phyloP scores from a whole-genome alignment of 2,113 vertebrate species.

The Actinemys pallida region DNA sequence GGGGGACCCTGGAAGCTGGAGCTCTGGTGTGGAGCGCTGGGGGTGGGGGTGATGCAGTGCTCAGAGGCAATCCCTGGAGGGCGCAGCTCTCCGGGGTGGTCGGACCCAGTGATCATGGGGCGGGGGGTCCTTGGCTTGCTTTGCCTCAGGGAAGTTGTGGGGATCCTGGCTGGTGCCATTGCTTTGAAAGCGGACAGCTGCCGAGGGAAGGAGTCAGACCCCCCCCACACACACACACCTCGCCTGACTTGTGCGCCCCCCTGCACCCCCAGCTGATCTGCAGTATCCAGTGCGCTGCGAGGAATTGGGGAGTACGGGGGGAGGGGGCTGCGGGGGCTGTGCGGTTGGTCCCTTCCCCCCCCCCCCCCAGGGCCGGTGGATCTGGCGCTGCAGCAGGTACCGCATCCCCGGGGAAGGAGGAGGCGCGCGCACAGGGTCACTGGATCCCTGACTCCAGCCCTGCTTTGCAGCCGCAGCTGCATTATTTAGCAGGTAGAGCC shows the following conservation, averaged over 20 bases:
- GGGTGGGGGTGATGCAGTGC: not conserved
- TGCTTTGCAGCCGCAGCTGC: not conserved
- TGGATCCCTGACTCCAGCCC: not conserved
- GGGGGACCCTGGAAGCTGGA: not conserved
- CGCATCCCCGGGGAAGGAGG: not conserved
- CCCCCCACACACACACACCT: no score
- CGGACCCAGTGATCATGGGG: not conserved
- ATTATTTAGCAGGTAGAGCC: not conserved
- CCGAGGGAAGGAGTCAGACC: no score
- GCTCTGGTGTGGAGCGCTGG: not conserved
- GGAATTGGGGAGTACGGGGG: not conserved
- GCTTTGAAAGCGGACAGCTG: not conserved
- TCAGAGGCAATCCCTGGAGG: not conserved
- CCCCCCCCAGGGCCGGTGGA: accelerated
- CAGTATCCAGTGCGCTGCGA: no score
- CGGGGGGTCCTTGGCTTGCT: not conserved
- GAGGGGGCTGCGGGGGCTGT: not conserved
- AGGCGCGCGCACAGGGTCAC: not conserved
- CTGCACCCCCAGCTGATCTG: not conserved
- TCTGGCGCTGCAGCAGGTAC: not conserved
- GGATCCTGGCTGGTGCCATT: not conserved
- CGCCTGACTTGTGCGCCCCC: not conserved
- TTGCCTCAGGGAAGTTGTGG: not conserved
- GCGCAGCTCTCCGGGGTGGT: not conserved
- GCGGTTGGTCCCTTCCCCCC: not conserved